Base-by-base conservation (phyloP, 2,888 invertebrate genomes). In the Acheta domesticus region DNA sequence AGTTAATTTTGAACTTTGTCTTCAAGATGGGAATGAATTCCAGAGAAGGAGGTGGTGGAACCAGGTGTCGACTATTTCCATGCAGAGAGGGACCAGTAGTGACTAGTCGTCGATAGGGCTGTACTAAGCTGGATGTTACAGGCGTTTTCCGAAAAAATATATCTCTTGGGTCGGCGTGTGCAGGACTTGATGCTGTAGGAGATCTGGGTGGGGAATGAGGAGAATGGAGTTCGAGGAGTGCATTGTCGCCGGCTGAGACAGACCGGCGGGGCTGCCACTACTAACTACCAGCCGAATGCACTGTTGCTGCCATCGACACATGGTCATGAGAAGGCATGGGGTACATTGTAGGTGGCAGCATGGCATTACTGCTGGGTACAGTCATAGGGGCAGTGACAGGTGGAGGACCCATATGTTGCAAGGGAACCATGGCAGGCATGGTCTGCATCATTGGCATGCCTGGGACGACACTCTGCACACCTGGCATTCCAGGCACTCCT, bases 401-500 rank as follows among this genome's bases (percentile, higher is more conserved):
- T 16, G 14, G 62, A n/a, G 62, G 16, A 19, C 62, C 62, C n/a
- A 14, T n/a, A 19, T 14, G 14, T 14, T 14, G 62, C 62, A 62
- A n/a, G n/a, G 62, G n/a, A 14, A 14, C 62, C 62, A 62, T 62
- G n/a, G 62, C 16, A 62, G 62, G 62, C 62, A 62, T 62, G 16
- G n/a, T n/a, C 11, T 62, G 62, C 16, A 62, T n/a, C 14, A 14
- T n/a, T 19, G 62, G 62, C 14, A 62, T n/a, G 16, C 14, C n/a
- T 19, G 62, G 62, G 36, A 36, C 23, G 36, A 21, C 14, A 50
- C 21, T 23, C 23, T 77, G 23, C 49, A 75, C 75, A n/a, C 74
- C 74, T 75, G 19, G 23, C 49, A 75, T 50, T 21, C 75, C 21
- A 36, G 49, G 81, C 85, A 86, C 85, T 85, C 86, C 76, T n/a